A percentile compares a stretch with the other conserved stretches of the same genome.
phyloP scores from a whole-genome alignment of 2,797 vertebrate species.

The Melanotaenia parkinsoni region DNA sequence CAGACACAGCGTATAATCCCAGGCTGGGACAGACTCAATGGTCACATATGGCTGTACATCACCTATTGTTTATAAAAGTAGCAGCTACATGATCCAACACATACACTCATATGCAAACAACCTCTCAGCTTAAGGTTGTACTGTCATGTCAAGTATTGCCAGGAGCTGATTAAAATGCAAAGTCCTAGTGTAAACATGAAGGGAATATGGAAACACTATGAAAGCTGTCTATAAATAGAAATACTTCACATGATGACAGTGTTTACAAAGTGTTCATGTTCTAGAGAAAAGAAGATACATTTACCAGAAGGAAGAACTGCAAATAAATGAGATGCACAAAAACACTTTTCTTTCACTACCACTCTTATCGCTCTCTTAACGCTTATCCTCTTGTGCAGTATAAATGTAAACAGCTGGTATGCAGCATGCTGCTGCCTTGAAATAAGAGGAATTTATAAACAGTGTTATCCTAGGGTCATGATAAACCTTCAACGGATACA shows the following conservation, averaged over 20 bases:
- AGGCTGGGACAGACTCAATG: constrained; percentile 19
- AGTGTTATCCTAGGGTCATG: constrained; percentile 11
- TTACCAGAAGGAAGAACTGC: not conserved
- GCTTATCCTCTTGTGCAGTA: constrained; percentile 3
- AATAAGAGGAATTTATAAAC: constrained; percentile 27
- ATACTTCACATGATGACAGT: not conserved
- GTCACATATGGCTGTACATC: constrained; percentile 23
- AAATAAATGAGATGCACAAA: constrained; percentile 1
- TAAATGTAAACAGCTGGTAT: constrained; percentile 19
- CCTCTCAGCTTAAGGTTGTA: constrained; percentile 9
- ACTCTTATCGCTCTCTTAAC: not conserved
- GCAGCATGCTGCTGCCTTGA: constrained; percentile 18
- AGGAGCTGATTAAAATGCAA: constrained; percentile 28
- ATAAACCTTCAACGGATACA: constrained; percentile 7
- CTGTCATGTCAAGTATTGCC: not conserved
- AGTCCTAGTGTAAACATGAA: constrained; percentile 17
- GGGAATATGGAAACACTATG: not conserved
- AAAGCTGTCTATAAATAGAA: not conserved
- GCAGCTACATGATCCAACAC: constrained; percentile 39
- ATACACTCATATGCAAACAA: not conserved
- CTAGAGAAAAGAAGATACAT: not conserved
- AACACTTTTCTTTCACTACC: constrained; percentile 1
- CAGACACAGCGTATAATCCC: constrained; percentile 32
- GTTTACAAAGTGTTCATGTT: constrained; percentile 5
- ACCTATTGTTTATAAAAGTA: constrained; percentile 40